phyloP scores from a whole-genome alignment of 2,797 vertebrate species.

The Cichlasoma orientale region DNA sequence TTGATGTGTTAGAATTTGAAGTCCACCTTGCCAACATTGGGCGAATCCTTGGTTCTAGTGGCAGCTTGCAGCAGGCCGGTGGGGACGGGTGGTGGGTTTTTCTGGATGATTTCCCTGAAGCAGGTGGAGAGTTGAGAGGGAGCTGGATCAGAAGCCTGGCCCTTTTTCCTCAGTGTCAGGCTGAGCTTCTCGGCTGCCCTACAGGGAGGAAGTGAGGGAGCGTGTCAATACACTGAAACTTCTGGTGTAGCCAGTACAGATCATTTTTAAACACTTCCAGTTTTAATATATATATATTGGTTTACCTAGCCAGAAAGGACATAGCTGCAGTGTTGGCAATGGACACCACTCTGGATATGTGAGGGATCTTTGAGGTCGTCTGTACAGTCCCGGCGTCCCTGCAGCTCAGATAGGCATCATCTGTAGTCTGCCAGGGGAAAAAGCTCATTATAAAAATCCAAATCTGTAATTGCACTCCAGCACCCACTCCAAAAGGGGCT shows the following conservation, averaged over 20 bases:
- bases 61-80: conserved; percentile 90
- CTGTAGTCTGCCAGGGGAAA: conserved; percentile 55
- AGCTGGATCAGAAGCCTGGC: conserved; percentile 85
- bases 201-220: conserved; percentile 26
- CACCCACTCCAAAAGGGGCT: conserved; percentile 46
- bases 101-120: conserved; percentile 92
- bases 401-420: conserved; percentile 34
- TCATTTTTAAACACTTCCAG: neutral
- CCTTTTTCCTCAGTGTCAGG: conserved; percentile 90
- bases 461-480: conserved; percentile 56
- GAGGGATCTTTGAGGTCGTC: conserved; percentile 71
- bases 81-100: conserved; percentile 88
- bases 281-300: neutral
- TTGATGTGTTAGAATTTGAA: conserved; percentile 27
- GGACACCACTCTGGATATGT: conserved; percentile 77
- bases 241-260: neutral
- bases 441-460: conserved; percentile 52
- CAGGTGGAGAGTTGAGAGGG: conserved; percentile 88
- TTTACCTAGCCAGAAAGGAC: conserved; percentile 80
- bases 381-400: conserved; percentile 59
- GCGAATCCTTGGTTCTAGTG: conserved; percentile 91
- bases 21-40: conserved; percentile 90
- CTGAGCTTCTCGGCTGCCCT: conserved; percentile 98
- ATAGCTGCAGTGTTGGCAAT: conserved; percentile 81
- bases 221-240: neutral